Conservation (phyloP, 2,113 vertebrate species). For the Nematolebias whitei region DNA sequence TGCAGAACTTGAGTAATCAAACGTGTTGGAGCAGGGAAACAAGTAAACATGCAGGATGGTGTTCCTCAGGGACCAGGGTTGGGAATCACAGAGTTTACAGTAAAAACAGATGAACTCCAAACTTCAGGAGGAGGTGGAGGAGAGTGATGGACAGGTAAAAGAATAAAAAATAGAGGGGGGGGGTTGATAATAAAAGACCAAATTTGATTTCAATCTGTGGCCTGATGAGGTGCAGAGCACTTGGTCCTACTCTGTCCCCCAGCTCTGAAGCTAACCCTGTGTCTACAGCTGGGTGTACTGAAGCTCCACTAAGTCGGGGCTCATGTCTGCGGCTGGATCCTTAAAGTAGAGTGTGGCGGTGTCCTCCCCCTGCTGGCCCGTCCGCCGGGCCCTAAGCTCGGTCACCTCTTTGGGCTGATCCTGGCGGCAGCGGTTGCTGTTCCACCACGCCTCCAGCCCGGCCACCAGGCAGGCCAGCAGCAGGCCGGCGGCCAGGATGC, state of each 20-base stretch:
- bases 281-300: slow-evolving; percentile 82
- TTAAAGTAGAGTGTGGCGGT: slow-evolving; percentile 85
- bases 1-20: too few relatives aligned
- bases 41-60: too few relatives aligned
- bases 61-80: too few relatives aligned
- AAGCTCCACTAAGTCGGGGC: slow-evolving; percentile 81
- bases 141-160: slow-evolving; percentile 24
- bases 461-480: slow-evolving; percentile 97
- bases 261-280: background rate
- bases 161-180: slow-evolving; percentile 26
- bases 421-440: slow-evolving; percentile 92
- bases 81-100: background rate
- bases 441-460: slow-evolving; percentile 96
- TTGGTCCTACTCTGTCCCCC: slow-evolving; percentile 24
- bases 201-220: slow-evolving; percentile 78
- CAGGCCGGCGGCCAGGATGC: slow-evolving; percentile 95
- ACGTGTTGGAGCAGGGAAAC: too few relatives aligned
- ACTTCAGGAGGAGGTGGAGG: slow-evolving; percentile 8
- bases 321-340: slow-evolving; percentile 78
- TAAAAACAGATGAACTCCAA: slow-evolving; percentile 24
- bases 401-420: slow-evolving; percentile 97
- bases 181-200: slow-evolving; percentile 58
- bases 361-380: slow-evolving; percentile 77
- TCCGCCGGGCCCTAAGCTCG: slow-evolving; percentile 79
- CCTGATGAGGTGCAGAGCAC: slow-evolving; percentile 31